Evolutionary conservation across 2,797 vertebrate species (phyloP), one percentile per base, ranked within the genome.

Genomic region (Gouania willdenowi): DNA sequence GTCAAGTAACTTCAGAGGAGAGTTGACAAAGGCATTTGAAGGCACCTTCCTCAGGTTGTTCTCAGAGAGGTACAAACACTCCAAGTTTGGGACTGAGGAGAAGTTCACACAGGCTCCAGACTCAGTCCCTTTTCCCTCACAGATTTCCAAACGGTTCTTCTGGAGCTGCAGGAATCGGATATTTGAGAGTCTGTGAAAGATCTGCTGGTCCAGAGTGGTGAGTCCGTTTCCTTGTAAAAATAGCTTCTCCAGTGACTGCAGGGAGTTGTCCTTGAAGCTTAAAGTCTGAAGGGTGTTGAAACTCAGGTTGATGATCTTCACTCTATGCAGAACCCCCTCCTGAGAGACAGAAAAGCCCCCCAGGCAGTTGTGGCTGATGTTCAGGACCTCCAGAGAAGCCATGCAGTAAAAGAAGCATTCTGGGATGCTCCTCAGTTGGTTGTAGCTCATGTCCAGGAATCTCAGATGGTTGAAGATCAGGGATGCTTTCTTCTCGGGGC

Each of bases 371-470:
- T 89, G 88, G 26, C 94, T 98, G 26, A 95, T 81, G 57, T 98
- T 98, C 9, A 99, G 85, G 29, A 87, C 85, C 40, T 83, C 83
- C 5, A 99, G 86, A 1, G 81, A 83, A 4, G 38, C 15, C 88
- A 93, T 89, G 0, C 59, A 86, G 12, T 59, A 59, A 14, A 94
- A 91, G 56, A 95, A 93, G 0, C 66, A 64, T 5, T 83, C 57
- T 0, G 93, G 91, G 25, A 97, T 41, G 6, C 50, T 79, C 46
- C 86, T 84, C 1, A 99, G 88, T 41, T 91, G 90, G 61, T 99
- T 99, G 75, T 91, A 93, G 76, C 96, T 98, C 82, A 98, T 70
- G 54, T 99, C 94, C 66, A 99, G 77, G 75, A 90, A 87, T 19
- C 64, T 46, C 33, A 99, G 86, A 0, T 52, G 69, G 12, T 66